Base-by-base conservation (phyloP, 2,888 invertebrate species). In the Rhabditophanes sp. region DNA sequence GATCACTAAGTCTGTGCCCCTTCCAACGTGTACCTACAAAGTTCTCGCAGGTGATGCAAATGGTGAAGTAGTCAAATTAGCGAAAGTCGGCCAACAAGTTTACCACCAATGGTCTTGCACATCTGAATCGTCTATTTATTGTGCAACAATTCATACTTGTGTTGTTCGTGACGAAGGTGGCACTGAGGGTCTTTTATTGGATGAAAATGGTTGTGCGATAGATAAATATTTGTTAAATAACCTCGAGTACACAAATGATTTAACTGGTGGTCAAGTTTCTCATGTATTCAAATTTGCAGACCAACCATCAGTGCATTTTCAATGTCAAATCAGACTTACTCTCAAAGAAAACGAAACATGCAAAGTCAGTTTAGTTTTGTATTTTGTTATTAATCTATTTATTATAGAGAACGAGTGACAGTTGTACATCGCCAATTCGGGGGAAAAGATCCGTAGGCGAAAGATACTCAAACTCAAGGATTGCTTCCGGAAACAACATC, bases 211-310 rank as follows among this genome's bases (percentile, higher is more conserved):
- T 14, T 60, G 60, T 32, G 48, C 59, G 1, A 50, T 50, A 5
- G 60, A 60, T 39, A 52, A 40, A 40, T 45, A 41, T 30, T 43
- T 60, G 7, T 44, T 60, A 19, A 50, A 45, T 37, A 60, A 60
- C 32, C 44, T 60, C 30, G 48, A 50, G n/a, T 60, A 60, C 42
- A 42, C 48, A 1, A 35, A 35, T 11, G 57, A 54, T 29, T 36
- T 56, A n/a, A 48, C 44, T 7, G 56, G 56, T 17, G 56, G 55
- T 3, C 55, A 56, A 33, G 16, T 42, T 7, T 53, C 55, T n/a
- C 48, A 50, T 32, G 58, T 60, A 2, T 60, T 54, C 52, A 60
- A 60, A 39, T 59, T 56, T 30, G 59, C 59, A 8, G 59, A 59
- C 29, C 52, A 55, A 27, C 48, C 53, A 3, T 52, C 53, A 2